phyloP scores from a whole-genome alignment of 2,888 invertebrate genomes.

The Eilema sororculum region DNA sequence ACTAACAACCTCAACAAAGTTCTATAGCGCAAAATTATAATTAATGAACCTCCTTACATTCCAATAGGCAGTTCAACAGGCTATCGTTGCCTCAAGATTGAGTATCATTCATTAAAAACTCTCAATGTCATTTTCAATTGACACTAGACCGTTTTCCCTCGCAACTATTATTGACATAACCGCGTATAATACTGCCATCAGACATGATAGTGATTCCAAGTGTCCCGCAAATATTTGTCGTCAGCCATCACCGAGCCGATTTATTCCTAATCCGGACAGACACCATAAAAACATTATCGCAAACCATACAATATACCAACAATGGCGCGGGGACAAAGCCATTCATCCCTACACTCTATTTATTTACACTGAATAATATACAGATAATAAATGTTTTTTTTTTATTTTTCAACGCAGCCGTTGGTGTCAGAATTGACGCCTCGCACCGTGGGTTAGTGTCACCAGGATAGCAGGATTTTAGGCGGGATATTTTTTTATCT shows the following conservation, averaged over 20 bases:
- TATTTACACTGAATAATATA: constrained; percentile 82
- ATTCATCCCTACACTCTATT: constrained; percentile 73
- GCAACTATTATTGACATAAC: constrained; percentile 25
- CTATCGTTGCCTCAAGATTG: background rate
- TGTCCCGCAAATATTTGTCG: constrained; percentile 80
- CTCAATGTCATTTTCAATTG: constrained; percentile 17
- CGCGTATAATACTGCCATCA: constrained; percentile 67
- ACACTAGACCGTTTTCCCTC: constrained; percentile 19
- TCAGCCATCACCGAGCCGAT: constrained; percentile 71
- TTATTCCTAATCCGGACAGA: constrained; percentile 75
- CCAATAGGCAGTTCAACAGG: background rate
- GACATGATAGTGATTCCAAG: constrained; percentile 57
- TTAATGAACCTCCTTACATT: background rate
- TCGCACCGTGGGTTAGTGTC: constrained; percentile 50
- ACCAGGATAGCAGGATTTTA: constrained; percentile 37
- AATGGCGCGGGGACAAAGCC: constrained; percentile 73
- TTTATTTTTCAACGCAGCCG: constrained; percentile 67
- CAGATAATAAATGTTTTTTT: constrained; percentile 82
- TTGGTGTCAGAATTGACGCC: constrained; percentile 82
- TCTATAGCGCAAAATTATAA: too few relatives aligned
- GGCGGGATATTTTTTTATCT: constrained; percentile 25
- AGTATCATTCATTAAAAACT: background rate
- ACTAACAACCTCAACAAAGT: too few relatives aligned
- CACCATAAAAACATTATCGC: constrained; percentile 71
- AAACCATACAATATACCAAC: constrained; percentile 67